Evolutionary conservation across 2,113 vertebrate species (phyloP).

Genomic region (Pogona vitticeps): DNA sequence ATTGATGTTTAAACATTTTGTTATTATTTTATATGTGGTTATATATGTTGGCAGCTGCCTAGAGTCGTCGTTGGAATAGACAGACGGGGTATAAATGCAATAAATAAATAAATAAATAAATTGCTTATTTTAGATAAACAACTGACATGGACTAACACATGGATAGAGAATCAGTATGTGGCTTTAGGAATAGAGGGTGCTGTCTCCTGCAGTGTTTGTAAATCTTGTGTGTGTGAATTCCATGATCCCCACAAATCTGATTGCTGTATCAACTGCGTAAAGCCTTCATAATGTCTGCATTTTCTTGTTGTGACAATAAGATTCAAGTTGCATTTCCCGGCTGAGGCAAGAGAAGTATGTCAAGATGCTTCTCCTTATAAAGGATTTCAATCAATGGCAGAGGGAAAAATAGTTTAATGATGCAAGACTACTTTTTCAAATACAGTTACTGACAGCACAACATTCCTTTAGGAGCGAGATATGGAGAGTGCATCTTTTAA

Average conservation of each 20-base stretch:
- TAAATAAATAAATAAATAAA: too few relatives aligned
- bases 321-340: slow-evolving; percentile 55
- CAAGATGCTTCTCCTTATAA: slow-evolving; percentile 70
- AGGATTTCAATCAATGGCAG: slow-evolving; percentile 59
- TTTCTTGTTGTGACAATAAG: slow-evolving; percentile 55
- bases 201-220: background rate
- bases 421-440: slow-evolving; percentile 47
- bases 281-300: slow-evolving; percentile 23
- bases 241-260: background rate
- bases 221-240: background rate
- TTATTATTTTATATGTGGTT: too few relatives aligned
- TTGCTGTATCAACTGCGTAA: slow-evolving; percentile 5
- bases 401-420: slow-evolving; percentile 57
- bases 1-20: too few relatives aligned
- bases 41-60: too few relatives aligned
- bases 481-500: slow-evolving; percentile 66
- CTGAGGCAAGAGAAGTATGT: slow-evolving; percentile 47
- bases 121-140: too few relatives aligned
- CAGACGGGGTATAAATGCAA: too few relatives aligned
- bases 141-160: background rate
- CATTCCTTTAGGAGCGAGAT: slow-evolving; percentile 63
- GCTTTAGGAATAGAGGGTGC: background rate
- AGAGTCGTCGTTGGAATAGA: too few relatives aligned
- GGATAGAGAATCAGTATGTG: background rate
- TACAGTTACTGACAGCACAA: slow-evolving; percentile 53